phyloP scores from a whole-genome alignment of 1,140 invertebrate genomes.

The Calliphora vicina region DNA sequence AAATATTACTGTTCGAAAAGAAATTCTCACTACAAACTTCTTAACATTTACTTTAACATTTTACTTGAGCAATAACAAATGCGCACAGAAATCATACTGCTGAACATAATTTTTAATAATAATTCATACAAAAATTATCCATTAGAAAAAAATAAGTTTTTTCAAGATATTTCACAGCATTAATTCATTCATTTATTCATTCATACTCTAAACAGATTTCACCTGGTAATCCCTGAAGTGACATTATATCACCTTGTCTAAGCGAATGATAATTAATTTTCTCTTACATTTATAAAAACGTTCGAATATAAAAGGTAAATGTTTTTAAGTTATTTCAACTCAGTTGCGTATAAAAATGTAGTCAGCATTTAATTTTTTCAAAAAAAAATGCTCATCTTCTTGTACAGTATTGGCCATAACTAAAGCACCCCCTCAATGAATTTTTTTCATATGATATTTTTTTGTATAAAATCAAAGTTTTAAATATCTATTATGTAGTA shows the following conservation, averaged over 20 bases:
- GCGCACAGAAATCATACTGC: background rate
- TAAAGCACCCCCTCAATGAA: no score
- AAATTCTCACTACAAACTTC: background rate
- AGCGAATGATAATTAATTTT: constrained; percentile 14
- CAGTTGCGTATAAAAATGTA: background rate
- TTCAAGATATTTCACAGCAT: background rate
- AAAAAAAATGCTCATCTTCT: background rate
- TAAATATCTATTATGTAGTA: no score
- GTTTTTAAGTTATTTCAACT: background rate
- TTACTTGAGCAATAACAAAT: background rate
- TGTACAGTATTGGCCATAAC: no score
- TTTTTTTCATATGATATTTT: no score
- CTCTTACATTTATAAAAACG: background rate
- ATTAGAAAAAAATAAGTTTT: background rate
- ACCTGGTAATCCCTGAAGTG: constrained; percentile 3
- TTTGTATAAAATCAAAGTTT: no score
- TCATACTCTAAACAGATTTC: background rate
- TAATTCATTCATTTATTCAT: background rate
- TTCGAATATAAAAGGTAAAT: background rate
- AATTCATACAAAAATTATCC: background rate
- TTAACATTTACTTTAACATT: no score
- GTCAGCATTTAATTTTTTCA: background rate
- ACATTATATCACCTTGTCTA: constrained; percentile 16
- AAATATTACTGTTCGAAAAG: background rate
- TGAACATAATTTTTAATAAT: background rate